Percentiles rank a stretch among this genome's conserved stretches.
phyloP scores from a whole-genome alignment of 2,888 invertebrate species.

The Lordiphosa fenestrarum region DNA sequence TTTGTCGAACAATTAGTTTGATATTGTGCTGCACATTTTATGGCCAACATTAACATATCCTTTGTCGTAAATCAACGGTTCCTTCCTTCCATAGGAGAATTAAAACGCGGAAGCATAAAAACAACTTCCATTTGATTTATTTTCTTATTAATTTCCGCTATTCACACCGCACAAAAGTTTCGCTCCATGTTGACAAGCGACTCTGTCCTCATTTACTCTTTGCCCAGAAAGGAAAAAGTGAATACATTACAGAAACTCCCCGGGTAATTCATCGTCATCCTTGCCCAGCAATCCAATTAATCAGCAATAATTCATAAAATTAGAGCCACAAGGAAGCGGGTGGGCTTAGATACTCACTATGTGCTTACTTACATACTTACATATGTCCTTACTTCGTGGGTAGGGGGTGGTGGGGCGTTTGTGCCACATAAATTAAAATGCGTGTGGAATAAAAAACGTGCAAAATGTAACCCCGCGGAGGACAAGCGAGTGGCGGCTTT shows the following conservation, averaged over 20 bases:
- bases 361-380: no score
- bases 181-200: conserved; percentile 42
- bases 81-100: conserved; percentile 38
- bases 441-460: conserved; percentile 49
- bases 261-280: conserved; percentile 19
- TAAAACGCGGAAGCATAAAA: conserved; percentile 22
- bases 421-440: conserved; percentile 55
- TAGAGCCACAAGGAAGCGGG: conserved; percentile 32
- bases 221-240: conserved; percentile 19
- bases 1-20: no score
- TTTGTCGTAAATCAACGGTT: conserved; percentile 53
- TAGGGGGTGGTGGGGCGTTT: conserved; percentile 37
- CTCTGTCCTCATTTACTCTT: neutral
- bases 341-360: no score
- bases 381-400: neutral
- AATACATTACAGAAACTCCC: conserved; percentile 42
- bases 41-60: no score
- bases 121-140: conserved; percentile 60
- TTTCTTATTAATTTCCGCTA: conserved; percentile 67
- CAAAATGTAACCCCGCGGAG: conserved; percentile 17
- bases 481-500: conserved; percentile 15
- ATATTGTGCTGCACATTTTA: no score
- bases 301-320: conserved; percentile 66
- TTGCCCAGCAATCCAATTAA: conserved; percentile 60
- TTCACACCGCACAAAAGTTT: conserved; percentile 60